Base-by-base conservation (phyloP, 2,113 vertebrate species). In the Platichthys flesus region DNA sequence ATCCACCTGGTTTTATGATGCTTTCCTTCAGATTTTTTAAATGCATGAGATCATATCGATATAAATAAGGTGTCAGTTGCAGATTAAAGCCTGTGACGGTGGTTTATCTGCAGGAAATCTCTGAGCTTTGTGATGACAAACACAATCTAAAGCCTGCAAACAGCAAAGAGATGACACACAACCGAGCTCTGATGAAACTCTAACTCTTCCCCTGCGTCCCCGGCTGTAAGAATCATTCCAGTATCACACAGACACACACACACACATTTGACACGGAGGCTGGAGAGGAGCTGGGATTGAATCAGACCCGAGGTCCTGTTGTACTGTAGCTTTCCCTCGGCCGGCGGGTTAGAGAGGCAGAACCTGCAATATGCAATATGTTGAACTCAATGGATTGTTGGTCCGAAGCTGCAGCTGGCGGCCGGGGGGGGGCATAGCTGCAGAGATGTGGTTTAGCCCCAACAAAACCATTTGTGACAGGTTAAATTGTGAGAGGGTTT, bases 391-490 rank as follows among this genome's bases (percentile, higher is more conserved):
- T 80, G 81, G 63, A 78, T 76, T 72, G 76, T 70, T 79, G 82
- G 64, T 72, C 24, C 28, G 57, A 10, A 78, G 85, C 70, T 73
- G 71, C 80, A 78, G 69, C 57, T 76, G 79, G 79, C 75, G 76
- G 64, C 57, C 42, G 9, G 35, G 60, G 35, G 71, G 60, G 69
- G 61, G 76, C 73, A 23, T 78, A 68, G 77, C 85, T 88, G 83
- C 67, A 82, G 59, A 59, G 58, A 37, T 54, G 74, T 78, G 63
- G 74, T 83, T 89, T 79, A 80, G 79, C 23, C 76, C 57, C 72
- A 71, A 42, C 76, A 65, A 72, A 89, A 92, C 74, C 78, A 60
- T 74, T 84, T 90, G 47, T 90, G 88, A 90, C 86, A 86, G 72
- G 69, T 77, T 83, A 68, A 86, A 84, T 83, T 74, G 84, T 82